Conservation (phyloP, 2,888 invertebrate genomes). For the Papilio demoleus region DNA sequence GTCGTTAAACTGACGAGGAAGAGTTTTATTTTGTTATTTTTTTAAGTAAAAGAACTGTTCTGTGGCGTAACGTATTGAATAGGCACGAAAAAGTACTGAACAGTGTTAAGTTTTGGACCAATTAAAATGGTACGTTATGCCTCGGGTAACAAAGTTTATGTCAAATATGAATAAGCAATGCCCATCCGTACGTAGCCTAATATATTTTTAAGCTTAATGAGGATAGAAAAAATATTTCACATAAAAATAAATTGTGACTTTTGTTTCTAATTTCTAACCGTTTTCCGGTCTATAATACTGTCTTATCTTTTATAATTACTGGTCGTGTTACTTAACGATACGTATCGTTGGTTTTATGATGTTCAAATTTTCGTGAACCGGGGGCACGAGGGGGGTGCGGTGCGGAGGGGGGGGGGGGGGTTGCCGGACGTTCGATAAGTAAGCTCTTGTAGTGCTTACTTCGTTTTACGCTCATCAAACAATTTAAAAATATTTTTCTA, state of each 20-base stretch:
- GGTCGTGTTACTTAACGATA: slow-evolving; percentile 14
- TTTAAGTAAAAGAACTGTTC: not conserved
- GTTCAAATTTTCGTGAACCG: slow-evolving; percentile 30
- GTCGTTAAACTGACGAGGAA: not conserved
- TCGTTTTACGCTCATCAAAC: slow-evolving; percentile 33
- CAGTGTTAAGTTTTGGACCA: no score
- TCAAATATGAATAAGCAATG: no score
- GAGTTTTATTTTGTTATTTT: slow-evolving; percentile 2
- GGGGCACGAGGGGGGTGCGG: not conserved
- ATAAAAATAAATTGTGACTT: not conserved
- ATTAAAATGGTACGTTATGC: no score
- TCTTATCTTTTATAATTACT: slow-evolving; percentile 28
- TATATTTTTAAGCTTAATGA: not conserved
- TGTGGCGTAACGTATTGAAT: no score
- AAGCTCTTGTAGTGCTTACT: slow-evolving; percentile 32
- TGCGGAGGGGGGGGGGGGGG: not conserved
- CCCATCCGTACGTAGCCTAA: not conserved
- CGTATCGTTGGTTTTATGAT: slow-evolving; percentile 39
- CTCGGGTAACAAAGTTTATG: no score
- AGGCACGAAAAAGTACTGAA: no score
- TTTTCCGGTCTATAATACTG: slow-evolving; percentile 22
- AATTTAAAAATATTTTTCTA: slow-evolving; percentile 36
- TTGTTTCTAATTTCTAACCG: slow-evolving; percentile 3
- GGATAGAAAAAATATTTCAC: not conserved
- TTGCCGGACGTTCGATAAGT: slow-evolving; percentile 20